Conservation (phyloP, 2,113 vertebrate species). For the Sceloporus undulatus region DNA sequence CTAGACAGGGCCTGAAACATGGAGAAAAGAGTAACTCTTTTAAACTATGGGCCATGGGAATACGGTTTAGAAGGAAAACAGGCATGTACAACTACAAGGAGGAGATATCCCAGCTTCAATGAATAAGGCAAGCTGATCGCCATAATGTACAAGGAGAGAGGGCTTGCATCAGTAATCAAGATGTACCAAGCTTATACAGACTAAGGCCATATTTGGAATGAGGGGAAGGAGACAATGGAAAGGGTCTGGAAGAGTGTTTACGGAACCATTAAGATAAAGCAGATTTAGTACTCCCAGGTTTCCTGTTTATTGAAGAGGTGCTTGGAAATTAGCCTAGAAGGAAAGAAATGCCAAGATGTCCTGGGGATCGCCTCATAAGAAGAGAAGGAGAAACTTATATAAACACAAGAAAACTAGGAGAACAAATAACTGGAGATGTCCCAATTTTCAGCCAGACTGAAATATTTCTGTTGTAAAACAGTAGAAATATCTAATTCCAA, state of each 20-base stretch:
- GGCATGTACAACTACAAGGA: not conserved
- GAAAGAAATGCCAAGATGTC: not conserved
- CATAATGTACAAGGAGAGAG: not conserved
- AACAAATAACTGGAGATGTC: not conserved
- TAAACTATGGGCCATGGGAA: rapidly evolving
- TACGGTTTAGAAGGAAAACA: not conserved
- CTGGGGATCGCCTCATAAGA: not conserved
- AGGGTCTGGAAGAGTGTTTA: not conserved
- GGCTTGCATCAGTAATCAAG: not conserved
- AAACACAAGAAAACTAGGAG: not conserved
- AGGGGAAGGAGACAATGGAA: not conserved
- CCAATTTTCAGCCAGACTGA: not conserved
- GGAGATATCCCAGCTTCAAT: not conserved
- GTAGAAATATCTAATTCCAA: rapidly evolving
- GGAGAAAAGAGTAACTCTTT: not conserved
- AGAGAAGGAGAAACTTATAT: rapidly evolving
- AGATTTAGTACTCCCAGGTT: not conserved
- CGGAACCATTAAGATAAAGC: not conserved
- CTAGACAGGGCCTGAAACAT: constrained; percentile 90
- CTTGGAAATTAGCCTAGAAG: not conserved
- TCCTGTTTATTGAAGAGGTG: not conserved
- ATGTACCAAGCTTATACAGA: not conserved
- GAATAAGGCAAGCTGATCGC: not conserved
- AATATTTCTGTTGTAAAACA: not conserved
- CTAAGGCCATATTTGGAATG: not conserved